These are phyloP conservation scores for Neoniphon sammara DNA, from an alignment of 2,797 vertebrate genomes.

Conservation along the genomic window DNA sequence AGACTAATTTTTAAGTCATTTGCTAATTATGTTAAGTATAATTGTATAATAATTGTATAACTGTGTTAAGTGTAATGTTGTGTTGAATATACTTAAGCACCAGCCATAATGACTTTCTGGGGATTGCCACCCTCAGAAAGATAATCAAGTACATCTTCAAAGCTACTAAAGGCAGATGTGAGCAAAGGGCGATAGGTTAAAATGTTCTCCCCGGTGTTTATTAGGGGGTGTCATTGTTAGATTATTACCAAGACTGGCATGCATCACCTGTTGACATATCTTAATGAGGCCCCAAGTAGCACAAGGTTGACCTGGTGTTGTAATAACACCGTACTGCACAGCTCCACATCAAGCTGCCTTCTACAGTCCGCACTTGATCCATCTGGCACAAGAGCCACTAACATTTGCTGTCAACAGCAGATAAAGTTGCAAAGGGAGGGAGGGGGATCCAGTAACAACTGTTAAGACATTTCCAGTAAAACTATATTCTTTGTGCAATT, in stretches of 20 bases:
- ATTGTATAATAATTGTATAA: too few relatives aligned
- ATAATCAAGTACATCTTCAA: neutral
- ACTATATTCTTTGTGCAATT: neutral
- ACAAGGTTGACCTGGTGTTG: constrained; percentile 44
- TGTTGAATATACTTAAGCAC: neutral
- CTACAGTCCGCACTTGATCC: constrained; percentile 66
- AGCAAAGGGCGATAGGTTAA: constrained; percentile 34
- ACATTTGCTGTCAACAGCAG: constrained; percentile 69
- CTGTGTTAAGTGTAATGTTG: too few relatives aligned
- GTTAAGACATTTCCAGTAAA: constrained; percentile 46
- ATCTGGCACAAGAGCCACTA: constrained; percentile 57
- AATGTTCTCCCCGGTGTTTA: constrained; percentile 9
- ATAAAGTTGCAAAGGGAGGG: constrained; percentile 59
- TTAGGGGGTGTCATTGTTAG: constrained; percentile 41
- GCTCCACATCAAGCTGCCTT: constrained; percentile 61
- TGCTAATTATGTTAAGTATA: too few relatives aligned
- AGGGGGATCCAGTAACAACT: constrained; percentile 44
- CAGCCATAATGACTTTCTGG: neutral
- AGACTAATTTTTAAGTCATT: too few relatives aligned
- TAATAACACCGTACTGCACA: constrained; percentile 45
- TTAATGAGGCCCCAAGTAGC: constrained; percentile 61
- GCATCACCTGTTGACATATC: constrained; percentile 68
- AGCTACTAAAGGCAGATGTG: constrained; percentile 25
- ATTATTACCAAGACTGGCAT: constrained; percentile 58
- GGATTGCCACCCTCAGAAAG: neutral